phyloP scores from a whole-genome alignment of 2,888 invertebrate species.

The Chalcosyrphus nemorum region DNA sequence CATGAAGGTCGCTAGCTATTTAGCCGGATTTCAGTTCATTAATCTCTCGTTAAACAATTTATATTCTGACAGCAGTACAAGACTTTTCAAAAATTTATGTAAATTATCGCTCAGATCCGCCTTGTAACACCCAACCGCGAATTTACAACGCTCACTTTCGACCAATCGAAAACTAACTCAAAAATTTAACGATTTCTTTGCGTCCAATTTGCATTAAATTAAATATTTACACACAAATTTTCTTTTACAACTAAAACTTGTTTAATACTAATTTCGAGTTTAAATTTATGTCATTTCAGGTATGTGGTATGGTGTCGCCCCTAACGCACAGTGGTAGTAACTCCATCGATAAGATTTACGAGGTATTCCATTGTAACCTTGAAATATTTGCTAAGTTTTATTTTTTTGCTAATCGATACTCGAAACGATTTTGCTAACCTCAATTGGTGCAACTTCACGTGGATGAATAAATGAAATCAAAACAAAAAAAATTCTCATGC shows the following conservation, averaged over 20 bases:
- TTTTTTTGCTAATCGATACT: neutral
- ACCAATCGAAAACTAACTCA: neutral
- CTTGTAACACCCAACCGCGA: too few species aligned
- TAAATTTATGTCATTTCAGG: conserved; percentile 35
- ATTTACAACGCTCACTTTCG: too few species aligned
- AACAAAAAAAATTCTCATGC: conserved; percentile 7
- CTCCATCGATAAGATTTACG: neutral
- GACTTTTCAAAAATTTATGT: too few species aligned
- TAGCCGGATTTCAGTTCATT: too few species aligned
- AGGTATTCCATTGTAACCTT: neutral
- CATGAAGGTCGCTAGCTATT: too few species aligned
- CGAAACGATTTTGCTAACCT: neutral
- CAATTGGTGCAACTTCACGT: neutral
- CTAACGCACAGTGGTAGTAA: neutral
- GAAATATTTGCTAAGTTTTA: neutral
- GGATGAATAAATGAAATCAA: neutral
- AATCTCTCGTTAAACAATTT: too few species aligned
- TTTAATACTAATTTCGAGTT: neutral
- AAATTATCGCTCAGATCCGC: too few species aligned
- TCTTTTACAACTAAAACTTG: neutral
- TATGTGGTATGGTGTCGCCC: conserved; percentile 37
- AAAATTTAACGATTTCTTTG: too few species aligned
- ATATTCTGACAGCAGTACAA: too few species aligned
- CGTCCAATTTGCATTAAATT: neutral
- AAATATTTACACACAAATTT: neutral